Evolutionary conservation across 2,113 vertebrate genomes (phyloP).

Genomic region (Triplophysa siluroides): DNA sequence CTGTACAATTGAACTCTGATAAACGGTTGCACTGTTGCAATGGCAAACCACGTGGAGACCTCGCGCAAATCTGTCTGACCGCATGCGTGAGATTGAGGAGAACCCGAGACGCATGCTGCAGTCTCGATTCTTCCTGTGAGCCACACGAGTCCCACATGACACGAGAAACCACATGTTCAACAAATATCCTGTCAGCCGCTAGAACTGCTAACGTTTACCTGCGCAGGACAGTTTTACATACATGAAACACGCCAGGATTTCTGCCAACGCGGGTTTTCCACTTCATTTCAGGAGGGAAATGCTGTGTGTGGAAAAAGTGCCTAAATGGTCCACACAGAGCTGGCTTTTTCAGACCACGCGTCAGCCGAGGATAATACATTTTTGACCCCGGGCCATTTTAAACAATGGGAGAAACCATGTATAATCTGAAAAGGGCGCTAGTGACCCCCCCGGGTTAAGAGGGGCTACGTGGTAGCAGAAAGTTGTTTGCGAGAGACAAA

Average conservation of each 20-base stretch:
- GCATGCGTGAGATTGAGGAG: conserved; percentile 1
- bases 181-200: conserved; percentile 45
- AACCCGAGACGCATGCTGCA: background rate
- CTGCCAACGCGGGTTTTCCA: background rate
- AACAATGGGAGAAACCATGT: too few relatives aligned
- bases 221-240: background rate
- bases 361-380: too few relatives aligned
- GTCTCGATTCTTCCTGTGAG: conserved; percentile 45
- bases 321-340: background rate
- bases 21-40: background rate
- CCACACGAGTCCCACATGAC: conserved; percentile 46
- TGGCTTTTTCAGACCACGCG: too few relatives aligned
- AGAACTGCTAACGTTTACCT: conserved; percentile 1
- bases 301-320: conserved; percentile 3
- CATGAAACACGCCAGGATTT: background rate
- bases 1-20: background rate
- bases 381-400: too few relatives aligned
- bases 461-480: too few relatives aligned
- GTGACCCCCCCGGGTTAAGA: too few relatives aligned
- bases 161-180: conserved; percentile 35
- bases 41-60: background rate
- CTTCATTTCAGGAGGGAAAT: background rate
- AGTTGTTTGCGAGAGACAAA: too few relatives aligned
- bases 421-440: too few relatives aligned
- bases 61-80: background rate